Base-by-base conservation (phyloP, 2,888 invertebrate genomes). In the Gastrophysa polygoni region DNA sequence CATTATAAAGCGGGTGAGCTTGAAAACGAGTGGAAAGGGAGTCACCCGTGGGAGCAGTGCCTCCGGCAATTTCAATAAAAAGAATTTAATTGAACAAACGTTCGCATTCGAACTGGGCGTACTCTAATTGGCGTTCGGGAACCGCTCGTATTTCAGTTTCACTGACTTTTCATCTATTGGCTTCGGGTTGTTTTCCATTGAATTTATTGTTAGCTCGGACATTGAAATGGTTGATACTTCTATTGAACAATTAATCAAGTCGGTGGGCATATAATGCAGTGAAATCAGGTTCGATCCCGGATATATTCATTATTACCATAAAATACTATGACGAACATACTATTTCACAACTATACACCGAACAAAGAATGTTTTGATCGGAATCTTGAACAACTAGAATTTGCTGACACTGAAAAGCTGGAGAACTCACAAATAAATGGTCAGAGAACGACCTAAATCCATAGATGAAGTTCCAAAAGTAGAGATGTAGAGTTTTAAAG, bases 11-110 rank as follows among this genome's bases (percentile, higher is more conserved):
- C 29, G 50, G 49, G 46, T 1, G 20, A 11, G 44, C 20, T 28
- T 14, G 29, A 49, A 50, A 60, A 50, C 16, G 28, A 16, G 24
- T 14, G 32, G 46, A 47, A 14, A 32, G 43, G n/a, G 17, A 59
- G 46, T 52, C 32, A 4, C 38, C 6, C 29, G 17, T 4, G 46
- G 29, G 21, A 29, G 21, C 34, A 10, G 16, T 8, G 34, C 59
- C 38, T 54, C 14, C 4, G 38, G 43, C 38, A 17, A 52, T 63
- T 63, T 55, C 34, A 54, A 58, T 58, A 58, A 49, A 49, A 49
- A 44, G 28, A 44, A 55, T 50, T 56, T 58, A 59, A 63, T 63
- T 59, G 50, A 55, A 63, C 34, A 43, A 58, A n/a, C n/a, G 54
- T 46, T 50, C 57, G 50, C 29, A 32, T 44, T 59, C 14, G 10